phyloP scores from a whole-genome alignment of 2,888 invertebrate genomes.

The Dicyrtomina minuta region DNA sequence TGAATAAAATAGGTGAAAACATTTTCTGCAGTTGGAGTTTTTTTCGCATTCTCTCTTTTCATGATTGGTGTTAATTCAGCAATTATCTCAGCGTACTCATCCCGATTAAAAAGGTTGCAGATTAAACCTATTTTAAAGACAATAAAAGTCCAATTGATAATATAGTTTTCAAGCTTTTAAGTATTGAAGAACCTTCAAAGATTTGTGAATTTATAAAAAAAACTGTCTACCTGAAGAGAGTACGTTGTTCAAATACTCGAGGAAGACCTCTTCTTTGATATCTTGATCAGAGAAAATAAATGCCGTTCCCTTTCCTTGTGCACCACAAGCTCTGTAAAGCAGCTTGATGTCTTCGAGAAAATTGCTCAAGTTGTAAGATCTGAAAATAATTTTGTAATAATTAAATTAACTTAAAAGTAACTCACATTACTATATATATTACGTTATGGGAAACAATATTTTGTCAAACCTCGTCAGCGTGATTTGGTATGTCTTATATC shows the following conservation, averaged over 20 bases:
- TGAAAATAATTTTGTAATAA: no score
- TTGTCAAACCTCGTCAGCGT: slow-evolving; percentile 94
- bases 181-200: no score
- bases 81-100: slow-evolving; percentile 85
- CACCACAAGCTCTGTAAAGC: slow-evolving; percentile 88
- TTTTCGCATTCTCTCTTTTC: slow-evolving; percentile 90
- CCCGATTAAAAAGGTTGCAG: no score
- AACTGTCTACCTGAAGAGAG: slow-evolving; percentile 72
- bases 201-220: slow-evolving; percentile 55
- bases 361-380: slow-evolving; percentile 56
- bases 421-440: no score
- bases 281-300: slow-evolving; percentile 90
- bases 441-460: slow-evolving; percentile 90
- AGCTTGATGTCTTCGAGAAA: slow-evolving; percentile 80
- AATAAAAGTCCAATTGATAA: no score
- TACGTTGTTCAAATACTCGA: slow-evolving; percentile 95
- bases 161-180: no score
- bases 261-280: slow-evolving; percentile 94
- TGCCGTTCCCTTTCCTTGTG: slow-evolving; percentile 93
- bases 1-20: slow-evolving; percentile 93
- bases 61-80: slow-evolving; percentile 70
- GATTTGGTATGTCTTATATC: slow-evolving; percentile 94
- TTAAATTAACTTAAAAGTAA: no score
- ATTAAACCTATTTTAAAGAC: no score
- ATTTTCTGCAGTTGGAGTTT: slow-evolving; percentile 82